Conservation (phyloP, 2,888 invertebrate genomes). For the Carpatolechia fugitivella region DNA sequence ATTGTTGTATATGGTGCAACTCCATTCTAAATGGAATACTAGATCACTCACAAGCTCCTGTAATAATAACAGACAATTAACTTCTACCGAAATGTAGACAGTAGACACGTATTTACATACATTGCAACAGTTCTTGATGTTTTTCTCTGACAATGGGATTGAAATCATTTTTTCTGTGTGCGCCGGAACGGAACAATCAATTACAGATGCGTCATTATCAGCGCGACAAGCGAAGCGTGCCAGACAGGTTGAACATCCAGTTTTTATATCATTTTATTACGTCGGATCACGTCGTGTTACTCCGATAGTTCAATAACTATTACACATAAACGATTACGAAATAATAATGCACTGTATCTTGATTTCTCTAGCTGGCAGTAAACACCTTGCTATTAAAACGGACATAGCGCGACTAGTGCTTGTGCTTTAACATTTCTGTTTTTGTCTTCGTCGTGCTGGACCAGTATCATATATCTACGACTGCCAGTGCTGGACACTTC, state of each 20-base stretch:
- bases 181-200: slow-evolving; percentile 19
- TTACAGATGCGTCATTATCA: slow-evolving; percentile 14
- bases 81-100: slow-evolving; percentile 14
- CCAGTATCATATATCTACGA: slow-evolving; percentile 5
- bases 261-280: slow-evolving; percentile 9
- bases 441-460: not conserved
- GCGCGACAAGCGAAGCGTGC: slow-evolving; percentile 14
- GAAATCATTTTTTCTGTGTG: slow-evolving; percentile 14
- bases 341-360: not conserved
- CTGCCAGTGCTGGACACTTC: slow-evolving; percentile 3
- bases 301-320: slow-evolving; percentile 14
- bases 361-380: slow-evolving; percentile 5
- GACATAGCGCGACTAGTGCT: not conserved
- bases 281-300: slow-evolving; percentile 16
- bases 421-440: slow-evolving; percentile 4
- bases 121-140: slow-evolving; percentile 8
- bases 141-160: slow-evolving; percentile 10
- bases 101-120: slow-evolving; percentile 17
- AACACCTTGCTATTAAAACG: not conserved
- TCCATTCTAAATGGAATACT: slow-evolving; percentile 37
- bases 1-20: slow-evolving; percentile 46
- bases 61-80: slow-evolving; percentile 35
- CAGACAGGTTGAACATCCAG: slow-evolving; percentile 8
- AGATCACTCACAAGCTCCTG: slow-evolving; percentile 37
- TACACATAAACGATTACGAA: slow-evolving; percentile 5